Conservation (phyloP, 92 coral and sea anemone genomes). For the Heliopora coerulea region DNA sequence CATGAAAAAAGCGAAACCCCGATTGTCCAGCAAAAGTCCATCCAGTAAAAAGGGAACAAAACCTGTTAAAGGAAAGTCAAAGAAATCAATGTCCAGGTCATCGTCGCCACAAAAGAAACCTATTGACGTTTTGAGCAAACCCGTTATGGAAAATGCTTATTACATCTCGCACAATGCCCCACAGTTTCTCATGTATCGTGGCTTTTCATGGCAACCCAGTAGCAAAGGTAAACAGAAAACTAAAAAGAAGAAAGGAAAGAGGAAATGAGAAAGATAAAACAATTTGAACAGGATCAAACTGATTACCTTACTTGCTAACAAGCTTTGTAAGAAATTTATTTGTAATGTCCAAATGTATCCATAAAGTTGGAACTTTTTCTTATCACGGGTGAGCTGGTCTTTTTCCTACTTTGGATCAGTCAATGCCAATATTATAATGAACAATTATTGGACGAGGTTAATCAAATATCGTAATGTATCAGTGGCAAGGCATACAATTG, state of each 20-base stretch:
- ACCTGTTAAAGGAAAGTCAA: slow-evolving; percentile 63
- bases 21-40: slow-evolving; percentile 81
- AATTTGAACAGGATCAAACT: too few relatives aligned
- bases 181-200: slow-evolving; percentile 77
- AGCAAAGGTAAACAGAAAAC: slow-evolving; percentile 67
- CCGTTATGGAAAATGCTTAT: slow-evolving; percentile 97
- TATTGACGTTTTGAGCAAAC: slow-evolving; percentile 78
- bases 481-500: too few relatives aligned
- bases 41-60: slow-evolving; percentile 67
- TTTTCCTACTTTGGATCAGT: too few relatives aligned
- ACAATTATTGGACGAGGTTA: too few relatives aligned
- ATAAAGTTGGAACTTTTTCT: too few relatives aligned
- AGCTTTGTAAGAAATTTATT: too few relatives aligned
- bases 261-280: slow-evolving; percentile 27
- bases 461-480: too few relatives aligned
- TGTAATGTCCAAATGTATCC: too few relatives aligned
- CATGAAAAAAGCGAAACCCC: slow-evolving; percentile 53
- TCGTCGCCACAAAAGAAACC: slow-evolving; percentile 65
- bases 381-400: too few relatives aligned
- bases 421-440: too few relatives aligned
- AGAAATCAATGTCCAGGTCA: slow-evolving; percentile 78
- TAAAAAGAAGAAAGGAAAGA: slow-evolving; percentile 63
- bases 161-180: slow-evolving; percentile 91
- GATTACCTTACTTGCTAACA: too few relatives aligned
- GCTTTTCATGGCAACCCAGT: slow-evolving; percentile 79